These are phyloP conservation scores for Euglossa dilemma DNA, from an alignment of 1,140 invertebrate species.

Conservation along the genomic window DNA sequence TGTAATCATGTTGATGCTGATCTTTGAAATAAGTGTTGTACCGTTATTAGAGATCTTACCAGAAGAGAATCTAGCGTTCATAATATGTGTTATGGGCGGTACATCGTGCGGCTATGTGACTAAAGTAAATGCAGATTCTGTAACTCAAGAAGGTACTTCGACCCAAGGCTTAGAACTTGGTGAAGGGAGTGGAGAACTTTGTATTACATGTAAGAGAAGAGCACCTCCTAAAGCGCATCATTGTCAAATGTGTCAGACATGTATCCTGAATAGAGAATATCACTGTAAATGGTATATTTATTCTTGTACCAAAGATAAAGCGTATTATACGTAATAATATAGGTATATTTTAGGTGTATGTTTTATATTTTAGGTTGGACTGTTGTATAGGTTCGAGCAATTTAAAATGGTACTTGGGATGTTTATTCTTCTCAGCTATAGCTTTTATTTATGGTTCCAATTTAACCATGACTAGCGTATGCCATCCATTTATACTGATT, in stretches of 20 bases:
- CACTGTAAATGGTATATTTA: constrained; percentile 78
- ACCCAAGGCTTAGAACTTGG: constrained; percentile 74
- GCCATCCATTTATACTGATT: constrained; percentile 86
- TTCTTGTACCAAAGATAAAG: not conserved
- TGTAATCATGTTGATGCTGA: constrained; percentile 84
- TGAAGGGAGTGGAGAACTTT: constrained; percentile 78
- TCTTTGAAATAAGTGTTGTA: constrained; percentile 86
- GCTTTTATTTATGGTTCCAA: constrained; percentile 87
- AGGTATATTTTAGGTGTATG: not conserved
- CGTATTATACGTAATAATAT: not conserved
- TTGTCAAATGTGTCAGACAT: constrained; percentile 78
- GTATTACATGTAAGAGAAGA: constrained; percentile 76
- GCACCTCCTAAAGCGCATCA: constrained; percentile 75
- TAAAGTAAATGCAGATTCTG: constrained; percentile 81
- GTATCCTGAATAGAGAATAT: constrained; percentile 78
- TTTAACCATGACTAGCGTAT: constrained; percentile 87
- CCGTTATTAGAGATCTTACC: constrained; percentile 86
- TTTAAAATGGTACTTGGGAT: constrained; percentile 84
- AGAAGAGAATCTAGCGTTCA: constrained; percentile 86
- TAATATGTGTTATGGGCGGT: constrained; percentile 83
- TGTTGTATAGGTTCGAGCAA: constrained; percentile 88
- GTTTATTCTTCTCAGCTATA: constrained; percentile 84
- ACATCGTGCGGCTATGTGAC: constrained; percentile 85
- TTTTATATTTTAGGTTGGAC: constrained; percentile 84
- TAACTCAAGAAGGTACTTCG: constrained; percentile 66